These are phyloP conservation scores for Episyrphus balteatus DNA, from an alignment of 1,140 invertebrate genomes.

Conservation along the genomic window DNA sequence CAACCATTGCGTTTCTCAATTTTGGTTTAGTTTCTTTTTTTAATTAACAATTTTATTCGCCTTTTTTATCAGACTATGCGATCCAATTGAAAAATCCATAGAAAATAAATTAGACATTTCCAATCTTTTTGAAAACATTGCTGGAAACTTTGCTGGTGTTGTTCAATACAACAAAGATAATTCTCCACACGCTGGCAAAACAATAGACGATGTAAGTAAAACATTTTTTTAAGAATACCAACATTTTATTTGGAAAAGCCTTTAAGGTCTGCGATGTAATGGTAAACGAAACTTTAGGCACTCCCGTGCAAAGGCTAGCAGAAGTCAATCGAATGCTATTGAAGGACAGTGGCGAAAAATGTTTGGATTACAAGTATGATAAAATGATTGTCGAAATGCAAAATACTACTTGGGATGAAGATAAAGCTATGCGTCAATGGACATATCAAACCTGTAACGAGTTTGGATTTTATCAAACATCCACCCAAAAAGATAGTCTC, in stretches of 20 bases:
- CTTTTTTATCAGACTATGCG: constrained; percentile 54
- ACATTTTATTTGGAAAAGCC: neutral
- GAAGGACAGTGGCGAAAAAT: constrained; percentile 55
- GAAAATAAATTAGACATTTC: constrained; percentile 57
- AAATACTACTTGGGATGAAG: constrained; percentile 56
- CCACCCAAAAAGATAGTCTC: constrained; percentile 54
- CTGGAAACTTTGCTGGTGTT: constrained; percentile 72
- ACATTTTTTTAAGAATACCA: constrained; percentile 8
- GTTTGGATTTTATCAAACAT: constrained; percentile 91
- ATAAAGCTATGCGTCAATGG: constrained; percentile 64
- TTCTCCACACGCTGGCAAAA: constrained; percentile 60
- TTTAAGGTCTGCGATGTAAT: constrained; percentile 59
- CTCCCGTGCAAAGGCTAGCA: constrained; percentile 58
- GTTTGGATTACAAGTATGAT: constrained; percentile 72
- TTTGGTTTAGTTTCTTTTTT: neutral
- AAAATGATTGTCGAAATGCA: constrained; percentile 64
- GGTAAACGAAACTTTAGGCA: constrained; percentile 45
- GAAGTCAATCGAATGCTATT: constrained; percentile 62
- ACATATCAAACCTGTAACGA: constrained; percentile 92
- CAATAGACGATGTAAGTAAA: constrained; percentile 51
- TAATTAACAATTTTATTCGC: neutral
- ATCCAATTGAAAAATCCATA: constrained; percentile 54
- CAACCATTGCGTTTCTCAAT: no score
- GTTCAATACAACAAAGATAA: constrained; percentile 96
- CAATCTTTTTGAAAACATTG: constrained; percentile 70